Evolutionary conservation across 2,113 vertebrate species (phyloP).

Genomic region (Spea bombifrons): DNA sequence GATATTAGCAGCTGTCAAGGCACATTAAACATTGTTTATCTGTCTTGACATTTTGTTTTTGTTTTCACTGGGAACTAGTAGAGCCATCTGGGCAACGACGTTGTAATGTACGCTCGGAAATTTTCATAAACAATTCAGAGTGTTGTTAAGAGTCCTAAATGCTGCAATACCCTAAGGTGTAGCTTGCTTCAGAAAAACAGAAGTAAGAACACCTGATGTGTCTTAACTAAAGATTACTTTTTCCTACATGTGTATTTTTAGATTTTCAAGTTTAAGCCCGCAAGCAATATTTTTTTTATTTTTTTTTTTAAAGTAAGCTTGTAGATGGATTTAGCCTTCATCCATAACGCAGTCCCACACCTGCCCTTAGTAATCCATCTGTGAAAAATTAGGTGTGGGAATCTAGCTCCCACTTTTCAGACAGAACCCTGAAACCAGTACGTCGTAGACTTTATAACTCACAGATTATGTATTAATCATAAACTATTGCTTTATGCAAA

Average conservation of each 20-base stretch:
- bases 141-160: constrained; percentile 25
- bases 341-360: constrained; percentile 37
- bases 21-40: constrained; percentile 35
- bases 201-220: constrained; percentile 27
- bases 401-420: constrained; percentile 5
- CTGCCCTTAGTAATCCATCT: constrained; percentile 42
- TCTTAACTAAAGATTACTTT: constrained; percentile 38
- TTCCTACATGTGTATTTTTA: constrained; percentile 37
- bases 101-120: constrained; percentile 12
- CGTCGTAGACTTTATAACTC: constrained; percentile 26
- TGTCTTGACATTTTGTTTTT: constrained; percentile 20
- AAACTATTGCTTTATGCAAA: too few species aligned
- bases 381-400: constrained; percentile 34
- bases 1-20: constrained; percentile 22
- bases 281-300: constrained; percentile 23
- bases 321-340: constrained; percentile 37
- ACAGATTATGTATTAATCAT: constrained; percentile 2
- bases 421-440: constrained; percentile 21
- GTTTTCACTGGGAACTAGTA: not conserved
- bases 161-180: constrained; percentile 20
- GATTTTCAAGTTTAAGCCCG: constrained; percentile 41
- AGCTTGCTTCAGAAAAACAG: constrained; percentile 10
- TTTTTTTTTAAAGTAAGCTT: constrained; percentile 16
- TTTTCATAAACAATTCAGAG: constrained; percentile 28
- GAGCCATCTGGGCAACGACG: constrained; percentile 15